Evolutionary conservation across 1,140 invertebrate species (phyloP).

Genomic region (Drosophila cardini): DNA sequence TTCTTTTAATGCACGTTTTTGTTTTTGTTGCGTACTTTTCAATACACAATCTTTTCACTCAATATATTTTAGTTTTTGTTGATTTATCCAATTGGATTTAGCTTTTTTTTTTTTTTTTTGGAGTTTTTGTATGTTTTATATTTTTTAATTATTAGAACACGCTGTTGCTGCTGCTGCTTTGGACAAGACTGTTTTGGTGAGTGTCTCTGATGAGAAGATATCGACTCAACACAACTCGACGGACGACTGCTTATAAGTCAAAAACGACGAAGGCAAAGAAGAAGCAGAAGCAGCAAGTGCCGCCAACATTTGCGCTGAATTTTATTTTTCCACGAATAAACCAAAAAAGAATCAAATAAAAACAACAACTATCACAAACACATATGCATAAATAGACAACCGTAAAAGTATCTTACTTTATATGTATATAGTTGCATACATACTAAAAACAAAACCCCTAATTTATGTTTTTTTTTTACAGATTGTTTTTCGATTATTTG

Average conservation of each 20-base stretch:
- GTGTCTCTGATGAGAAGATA: conserved; percentile 51
- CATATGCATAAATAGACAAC: not conserved
- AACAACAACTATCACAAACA: conserved; percentile 16
- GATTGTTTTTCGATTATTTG: not conserved
- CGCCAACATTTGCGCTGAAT: conserved; percentile 29
- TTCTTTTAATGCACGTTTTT: conserved; percentile 31
- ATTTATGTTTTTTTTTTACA: not conserved
- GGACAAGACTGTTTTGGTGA: conserved; percentile 53
- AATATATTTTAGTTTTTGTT: not conserved
- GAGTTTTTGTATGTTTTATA: not conserved
- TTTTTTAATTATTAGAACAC: conserved; percentile 11
- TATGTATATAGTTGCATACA: not conserved
- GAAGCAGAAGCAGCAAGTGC: conserved; percentile 44
- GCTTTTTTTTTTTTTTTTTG: conserved; percentile 8
- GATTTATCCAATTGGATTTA: conserved; percentile 4
- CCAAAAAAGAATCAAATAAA: conserved; percentile 8
- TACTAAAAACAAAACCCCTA: not conserved
- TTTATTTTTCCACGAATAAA: conserved; percentile 16
- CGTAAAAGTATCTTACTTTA: not conserved
- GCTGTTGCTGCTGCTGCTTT: conserved; percentile 29
- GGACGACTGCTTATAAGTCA: conserved; percentile 2
- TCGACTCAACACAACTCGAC: conserved; percentile 46
- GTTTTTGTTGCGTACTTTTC: conserved; percentile 19
- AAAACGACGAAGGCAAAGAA: conserved; percentile 14
- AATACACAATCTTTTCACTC: conserved; percentile 1